Evolutionary conservation across 2,113 vertebrate species (phyloP).

Genomic region (Galbula dea): DNA sequence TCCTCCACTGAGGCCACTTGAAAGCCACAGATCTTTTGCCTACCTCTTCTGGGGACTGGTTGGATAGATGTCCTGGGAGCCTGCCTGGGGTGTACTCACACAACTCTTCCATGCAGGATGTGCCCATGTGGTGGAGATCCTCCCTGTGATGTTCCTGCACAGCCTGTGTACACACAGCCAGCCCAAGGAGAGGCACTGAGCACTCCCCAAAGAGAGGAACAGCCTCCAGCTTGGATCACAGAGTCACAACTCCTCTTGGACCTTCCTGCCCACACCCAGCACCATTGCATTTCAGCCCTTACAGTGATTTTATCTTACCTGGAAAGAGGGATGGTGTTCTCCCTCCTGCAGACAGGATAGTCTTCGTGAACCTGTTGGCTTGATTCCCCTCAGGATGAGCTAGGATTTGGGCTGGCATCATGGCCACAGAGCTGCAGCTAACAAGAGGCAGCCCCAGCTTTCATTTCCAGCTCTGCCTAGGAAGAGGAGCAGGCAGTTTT

Average conservation of each 20-base stretch:
- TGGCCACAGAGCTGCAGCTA: neutral
- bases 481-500: neutral
- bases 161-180: neutral
- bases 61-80: neutral
- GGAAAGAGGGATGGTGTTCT: neutral
- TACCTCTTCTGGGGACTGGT: fast-evolving
- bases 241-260: neutral
- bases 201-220: neutral
- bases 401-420: fast-evolving
- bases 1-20: neutral
- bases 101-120: fast-evolving
- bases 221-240: neutral
- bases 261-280: neutral
- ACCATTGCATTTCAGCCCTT: neutral
- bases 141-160: fast-evolving
- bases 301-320: neutral
- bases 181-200: neutral
- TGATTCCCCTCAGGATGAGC: neutral
- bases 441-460: neutral
- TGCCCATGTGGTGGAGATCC: fast-evolving
- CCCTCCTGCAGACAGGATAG: neutral
- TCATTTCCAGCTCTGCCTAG: neutral
- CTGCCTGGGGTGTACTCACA: neutral
- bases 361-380: neutral
- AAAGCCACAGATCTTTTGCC: neutral